These are phyloP conservation scores for Romanogobio albipinnatus DNA, from an alignment of 2,113 vertebrate genomes.

Conservation along the genomic window DNA sequence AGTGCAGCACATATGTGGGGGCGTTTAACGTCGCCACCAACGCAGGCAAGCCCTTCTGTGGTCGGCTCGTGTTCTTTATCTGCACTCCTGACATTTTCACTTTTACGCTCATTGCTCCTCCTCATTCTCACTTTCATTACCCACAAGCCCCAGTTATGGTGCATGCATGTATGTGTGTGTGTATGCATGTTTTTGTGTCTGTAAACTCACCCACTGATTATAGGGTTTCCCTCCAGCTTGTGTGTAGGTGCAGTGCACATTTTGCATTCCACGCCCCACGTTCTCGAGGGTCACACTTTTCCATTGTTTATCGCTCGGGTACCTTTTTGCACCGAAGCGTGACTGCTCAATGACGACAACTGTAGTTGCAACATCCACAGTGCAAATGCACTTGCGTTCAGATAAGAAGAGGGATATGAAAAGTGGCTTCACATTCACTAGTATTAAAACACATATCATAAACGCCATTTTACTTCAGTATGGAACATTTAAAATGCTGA, in stretches of 20 bases:
- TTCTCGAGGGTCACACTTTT: conserved; percentile 57
- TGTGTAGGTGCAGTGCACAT: conserved; percentile 59
- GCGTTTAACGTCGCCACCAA: conserved; percentile 70
- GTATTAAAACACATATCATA: neutral
- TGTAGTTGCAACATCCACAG: conserved; percentile 26
- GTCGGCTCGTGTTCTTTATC: conserved; percentile 68
- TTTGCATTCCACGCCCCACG: conserved; percentile 53
- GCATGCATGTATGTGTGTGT: conserved; percentile 45
- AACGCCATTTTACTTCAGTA: neutral
- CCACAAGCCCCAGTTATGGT: conserved; percentile 63
- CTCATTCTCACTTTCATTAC: conserved; percentile 75
- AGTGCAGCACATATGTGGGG: conserved; percentile 11
- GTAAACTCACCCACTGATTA: conserved; percentile 43
- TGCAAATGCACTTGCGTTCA: neutral
- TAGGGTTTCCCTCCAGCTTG: conserved; percentile 69
- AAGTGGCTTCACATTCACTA: neutral
- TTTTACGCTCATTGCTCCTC: conserved; percentile 70
- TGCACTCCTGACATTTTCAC: conserved; percentile 73
- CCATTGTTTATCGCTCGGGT: conserved; percentile 48
- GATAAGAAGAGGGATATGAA: neutral
- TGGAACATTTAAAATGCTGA: neutral
- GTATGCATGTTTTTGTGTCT: conserved; percentile 51
- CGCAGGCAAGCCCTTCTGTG: conserved; percentile 78
- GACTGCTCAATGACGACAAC: conserved; percentile 48
- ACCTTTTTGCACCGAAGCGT: conserved; percentile 30